Evolutionary conservation across 2,888 invertebrate species (phyloP).

Genomic region (Meteorus colon): DNA sequence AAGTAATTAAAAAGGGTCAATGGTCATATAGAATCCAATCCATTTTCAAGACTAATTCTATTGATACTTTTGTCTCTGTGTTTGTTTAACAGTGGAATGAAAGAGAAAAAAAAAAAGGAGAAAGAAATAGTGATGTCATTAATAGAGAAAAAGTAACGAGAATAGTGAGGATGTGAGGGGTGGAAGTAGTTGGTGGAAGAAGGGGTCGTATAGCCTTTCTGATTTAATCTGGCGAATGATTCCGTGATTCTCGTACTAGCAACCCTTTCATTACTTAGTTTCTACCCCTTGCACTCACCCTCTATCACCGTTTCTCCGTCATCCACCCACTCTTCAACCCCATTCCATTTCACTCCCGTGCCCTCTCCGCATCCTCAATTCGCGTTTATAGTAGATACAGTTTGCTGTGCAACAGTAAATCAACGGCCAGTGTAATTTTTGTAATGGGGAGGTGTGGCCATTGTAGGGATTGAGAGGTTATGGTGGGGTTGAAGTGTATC

Average conservation of each 20-base stretch:
- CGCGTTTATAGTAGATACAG: conserved; percentile 55
- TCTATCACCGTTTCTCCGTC: conserved; percentile 7
- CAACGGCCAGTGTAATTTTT: conserved; percentile 73
- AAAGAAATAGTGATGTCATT: conserved; percentile 32
- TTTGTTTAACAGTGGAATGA: conserved; percentile 22
- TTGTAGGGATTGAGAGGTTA: conserved; percentile 58
- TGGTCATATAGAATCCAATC: conserved; percentile 44
- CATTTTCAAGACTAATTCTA: conserved; percentile 42
- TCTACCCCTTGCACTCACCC: conserved; percentile 54
- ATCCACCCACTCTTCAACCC: conserved; percentile 25
- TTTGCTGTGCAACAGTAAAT: conserved; percentile 71
- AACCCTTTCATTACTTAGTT: conserved; percentile 74
- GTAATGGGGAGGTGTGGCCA: conserved; percentile 73
- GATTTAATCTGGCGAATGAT: conserved; percentile 74
- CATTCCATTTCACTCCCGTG: conserved; percentile 43
- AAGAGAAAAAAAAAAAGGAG: conserved; percentile 29
- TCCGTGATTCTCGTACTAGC: conserved; percentile 71
- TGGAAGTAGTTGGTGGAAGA: conserved; percentile 46
- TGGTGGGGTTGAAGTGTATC: conserved; percentile 53
- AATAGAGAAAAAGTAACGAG: conserved; percentile 36
- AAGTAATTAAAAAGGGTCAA: conserved; percentile 52
- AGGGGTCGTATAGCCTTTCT: conserved; percentile 70
- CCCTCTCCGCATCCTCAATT: conserved; percentile 48
- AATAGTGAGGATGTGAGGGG: conserved; percentile 39
- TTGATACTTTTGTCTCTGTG: conserved; percentile 13